Evolutionary conservation across 2,113 vertebrate genomes (phyloP).

Genomic region (Sclerurus mexicanus): DNA sequence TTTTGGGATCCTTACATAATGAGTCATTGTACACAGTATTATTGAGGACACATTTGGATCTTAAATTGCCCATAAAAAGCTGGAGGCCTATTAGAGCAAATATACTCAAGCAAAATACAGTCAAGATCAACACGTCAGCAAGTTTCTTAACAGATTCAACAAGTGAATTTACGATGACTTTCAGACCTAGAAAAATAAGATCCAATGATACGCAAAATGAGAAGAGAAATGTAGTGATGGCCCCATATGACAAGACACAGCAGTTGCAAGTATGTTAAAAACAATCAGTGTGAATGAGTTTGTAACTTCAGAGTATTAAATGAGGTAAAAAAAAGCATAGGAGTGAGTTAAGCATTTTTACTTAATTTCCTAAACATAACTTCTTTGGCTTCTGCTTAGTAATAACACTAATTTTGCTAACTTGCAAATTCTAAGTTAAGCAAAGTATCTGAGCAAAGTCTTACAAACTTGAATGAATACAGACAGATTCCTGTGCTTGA

Average conservation of each 20-base stretch:
- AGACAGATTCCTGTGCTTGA: neutral
- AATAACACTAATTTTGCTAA: neutral
- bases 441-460: neutral
- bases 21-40: neutral
- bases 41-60: slow-evolving; percentile 82
- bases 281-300: neutral
- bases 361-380: neutral
- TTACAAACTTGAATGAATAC: neutral
- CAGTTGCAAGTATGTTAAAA: neutral
- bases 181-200: slow-evolving; percentile 79
- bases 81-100: slow-evolving; percentile 94
- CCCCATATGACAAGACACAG: neutral
- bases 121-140: slow-evolving; percentile 91
- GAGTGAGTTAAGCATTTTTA: neutral
- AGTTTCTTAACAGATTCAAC: slow-evolving; percentile 94
- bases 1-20: slow-evolving; percentile 10
- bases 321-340: neutral
- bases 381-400: neutral
- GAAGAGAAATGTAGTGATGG: neutral
- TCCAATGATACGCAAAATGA: neutral
- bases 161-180: slow-evolving; percentile 92
- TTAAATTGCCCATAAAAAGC: slow-evolving; percentile 95
- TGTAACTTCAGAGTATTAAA: neutral
- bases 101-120: slow-evolving; percentile 91
- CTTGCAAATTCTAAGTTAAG: neutral